Conservation (phyloP, 2,888 invertebrate species). For the Xylocampa areola region DNA sequence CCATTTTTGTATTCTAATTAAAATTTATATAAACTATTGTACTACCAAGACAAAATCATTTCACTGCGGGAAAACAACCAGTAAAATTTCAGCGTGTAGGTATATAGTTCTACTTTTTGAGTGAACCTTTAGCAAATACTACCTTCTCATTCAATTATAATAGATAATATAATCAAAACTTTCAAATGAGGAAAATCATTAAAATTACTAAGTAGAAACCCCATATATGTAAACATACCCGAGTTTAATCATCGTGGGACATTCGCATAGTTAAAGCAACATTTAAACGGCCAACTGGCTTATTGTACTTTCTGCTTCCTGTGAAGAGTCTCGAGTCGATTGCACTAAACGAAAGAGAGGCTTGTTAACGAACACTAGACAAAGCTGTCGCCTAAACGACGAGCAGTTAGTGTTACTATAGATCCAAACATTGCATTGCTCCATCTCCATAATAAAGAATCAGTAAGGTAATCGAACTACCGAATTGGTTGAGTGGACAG, state of each 20-base stretch:
- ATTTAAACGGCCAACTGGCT: slow-evolving; percentile 45
- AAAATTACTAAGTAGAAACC: slow-evolving; percentile 11
- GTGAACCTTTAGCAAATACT: too few relatives aligned
- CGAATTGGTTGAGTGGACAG: slow-evolving; percentile 18
- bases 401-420: slow-evolving; percentile 58
- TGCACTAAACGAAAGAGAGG: slow-evolving; percentile 65
- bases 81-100: too few relatives aligned
- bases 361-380: slow-evolving; percentile 64
- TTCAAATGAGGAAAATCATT: background rate
- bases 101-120: too few relatives aligned
- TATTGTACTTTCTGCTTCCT: slow-evolving; percentile 59
- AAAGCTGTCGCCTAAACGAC: slow-evolving; percentile 59
- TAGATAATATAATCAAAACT: slow-evolving; percentile 16
- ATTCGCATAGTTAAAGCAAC: slow-evolving; percentile 25
- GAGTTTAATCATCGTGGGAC: slow-evolving; percentile 21
- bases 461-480: slow-evolving; percentile 12
- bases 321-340: slow-evolving; percentile 69
- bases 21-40: too few relatives aligned
- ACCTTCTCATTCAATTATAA: background rate
- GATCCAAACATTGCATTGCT: slow-evolving; percentile 36
- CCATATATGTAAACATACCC: slow-evolving; percentile 6
- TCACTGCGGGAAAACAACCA: too few relatives aligned
- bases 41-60: too few relatives aligned
- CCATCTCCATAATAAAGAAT: slow-evolving; percentile 30
- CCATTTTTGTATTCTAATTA: too few relatives aligned